Percentiles rank a stretch among this genome's conserved stretches.
Evolutionary conservation across 2,113 vertebrate genomes (phyloP).

Genomic region (Phalacrocorax aristotelis): DNA sequence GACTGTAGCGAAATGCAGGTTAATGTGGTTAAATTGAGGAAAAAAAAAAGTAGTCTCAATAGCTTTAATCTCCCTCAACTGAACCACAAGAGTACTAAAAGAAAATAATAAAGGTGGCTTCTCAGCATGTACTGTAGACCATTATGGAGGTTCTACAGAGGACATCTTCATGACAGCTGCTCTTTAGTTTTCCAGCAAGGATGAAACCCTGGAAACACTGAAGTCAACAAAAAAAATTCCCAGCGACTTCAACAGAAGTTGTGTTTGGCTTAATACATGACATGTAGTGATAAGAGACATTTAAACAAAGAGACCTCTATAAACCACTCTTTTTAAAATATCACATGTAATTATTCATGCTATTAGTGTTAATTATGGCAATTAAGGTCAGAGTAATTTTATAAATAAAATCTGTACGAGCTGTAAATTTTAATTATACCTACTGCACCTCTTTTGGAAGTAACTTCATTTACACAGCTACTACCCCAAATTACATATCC

Average conservation of each 20-base stretch:
- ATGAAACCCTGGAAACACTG: neutral
- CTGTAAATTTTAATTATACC: neutral
- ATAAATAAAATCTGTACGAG: neutral
- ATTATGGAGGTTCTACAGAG: neutral
- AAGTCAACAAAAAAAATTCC: neutral
- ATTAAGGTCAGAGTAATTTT: neutral
- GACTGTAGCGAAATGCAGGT: neutral
- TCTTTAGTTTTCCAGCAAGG: neutral
- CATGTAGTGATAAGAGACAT: too few relatives aligned
- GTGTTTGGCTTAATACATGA: neutral
- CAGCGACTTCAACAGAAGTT: neutral
- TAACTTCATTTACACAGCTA: neutral
- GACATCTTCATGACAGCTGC: neutral
- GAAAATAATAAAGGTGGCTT: neutral
- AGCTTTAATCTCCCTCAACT: neutral
- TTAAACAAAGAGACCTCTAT: neutral
- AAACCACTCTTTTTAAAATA: neutral
- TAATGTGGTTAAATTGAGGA: neutral
- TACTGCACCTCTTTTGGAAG: neutral
- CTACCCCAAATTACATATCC: neutral
- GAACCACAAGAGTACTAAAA: neutral
- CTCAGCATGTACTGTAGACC: neutral
- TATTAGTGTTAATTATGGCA: neutral
- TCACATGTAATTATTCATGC: neutral
- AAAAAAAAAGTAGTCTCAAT: neutral